Base-by-base conservation (phyloP, 92 coral and sea anemone genomes). In the Parazoanthus swiftii region DNA sequence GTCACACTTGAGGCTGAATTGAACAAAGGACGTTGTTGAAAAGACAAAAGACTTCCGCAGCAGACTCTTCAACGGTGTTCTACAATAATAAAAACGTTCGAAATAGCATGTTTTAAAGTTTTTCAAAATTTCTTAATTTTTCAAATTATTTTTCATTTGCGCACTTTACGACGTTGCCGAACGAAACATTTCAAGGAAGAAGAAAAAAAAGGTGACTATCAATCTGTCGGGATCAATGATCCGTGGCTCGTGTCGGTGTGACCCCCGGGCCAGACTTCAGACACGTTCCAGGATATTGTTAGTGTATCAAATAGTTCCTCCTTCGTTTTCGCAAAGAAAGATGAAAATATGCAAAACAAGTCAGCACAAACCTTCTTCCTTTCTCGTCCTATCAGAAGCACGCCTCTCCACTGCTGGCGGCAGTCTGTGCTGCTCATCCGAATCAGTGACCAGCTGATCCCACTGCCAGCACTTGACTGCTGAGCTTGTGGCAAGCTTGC, bases 301-400 rank as follows among this genome's bases (percentile, higher is more conserved):
- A 33, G 21, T 23, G 10, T 14, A 35, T 42, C 35, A 76, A 76
- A 76, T 76, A 39, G 80, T 76, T 76, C 80, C 80, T 16, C 15
- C 26, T 39, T 76, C 54, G 13, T 16, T 18, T 8, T 76, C 18
- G n/a, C 11, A 8, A 38, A 16, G 50, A 21, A 37, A 74, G 29
- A 35, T 20, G 3, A 20, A 18, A 4, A 63, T 21, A 63, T 63
- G n/a, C 70, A 63, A 63, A 63, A 63, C 3, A 0, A 63, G 70
- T 23, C 6, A 63, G 1, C 26, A 76, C 80, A 76, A 76, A 76
- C 80, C 80, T 76, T 13, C 25, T 75, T 76, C 80, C 80, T 18
- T 36, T 11, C 29, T 76, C 51, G 80, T 23, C 13, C 23, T 6
- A 20, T 23, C 80, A 39, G 25, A 18, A 21, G 33, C 4, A 39